Evolutionary conservation across 1,140 invertebrate genomes (phyloP).

Genomic region (Pygmarrhopalites habei): DNA sequence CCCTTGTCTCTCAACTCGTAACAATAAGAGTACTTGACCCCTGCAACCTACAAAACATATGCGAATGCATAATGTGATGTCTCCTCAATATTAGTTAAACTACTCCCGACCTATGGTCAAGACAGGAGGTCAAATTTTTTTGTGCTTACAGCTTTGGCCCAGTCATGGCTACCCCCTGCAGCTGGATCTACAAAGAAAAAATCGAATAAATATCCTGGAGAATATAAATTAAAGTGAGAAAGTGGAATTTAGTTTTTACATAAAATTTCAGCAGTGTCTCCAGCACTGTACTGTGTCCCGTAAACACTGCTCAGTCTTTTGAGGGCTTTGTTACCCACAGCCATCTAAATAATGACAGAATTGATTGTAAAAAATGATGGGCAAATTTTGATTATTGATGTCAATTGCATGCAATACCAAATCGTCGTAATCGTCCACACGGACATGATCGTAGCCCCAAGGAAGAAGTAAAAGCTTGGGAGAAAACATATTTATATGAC

Average conservation of each 20-base stretch:
- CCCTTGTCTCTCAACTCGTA: conserved; percentile 38
- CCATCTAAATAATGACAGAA: conserved; percentile 15
- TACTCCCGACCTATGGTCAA: no score
- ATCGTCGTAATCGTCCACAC: conserved; percentile 26
- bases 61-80: no score
- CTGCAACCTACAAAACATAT: no score
- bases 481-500: no score
- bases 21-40: conserved; percentile 34
- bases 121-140: no score
- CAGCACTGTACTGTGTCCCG: conserved; percentile 33
- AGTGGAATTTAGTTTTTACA: no score
- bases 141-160: no score
- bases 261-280: conserved; percentile 28
- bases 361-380: neutral
- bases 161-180: conserved; percentile 43
- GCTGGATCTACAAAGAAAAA: neutral
- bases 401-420: conserved; percentile 15
- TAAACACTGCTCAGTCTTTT: conserved; percentile 20
- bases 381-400: neutral
- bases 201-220: no score
- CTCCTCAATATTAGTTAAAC: conserved; percentile 42
- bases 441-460: conserved; percentile 24
- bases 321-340: conserved; percentile 25
- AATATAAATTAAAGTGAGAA: no score
- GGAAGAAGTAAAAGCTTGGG: conserved; percentile 30